These are phyloP conservation scores for Eriocheir sinensis DNA, from an alignment of 1,140 invertebrate species.

Conservation along the genomic window DNA sequence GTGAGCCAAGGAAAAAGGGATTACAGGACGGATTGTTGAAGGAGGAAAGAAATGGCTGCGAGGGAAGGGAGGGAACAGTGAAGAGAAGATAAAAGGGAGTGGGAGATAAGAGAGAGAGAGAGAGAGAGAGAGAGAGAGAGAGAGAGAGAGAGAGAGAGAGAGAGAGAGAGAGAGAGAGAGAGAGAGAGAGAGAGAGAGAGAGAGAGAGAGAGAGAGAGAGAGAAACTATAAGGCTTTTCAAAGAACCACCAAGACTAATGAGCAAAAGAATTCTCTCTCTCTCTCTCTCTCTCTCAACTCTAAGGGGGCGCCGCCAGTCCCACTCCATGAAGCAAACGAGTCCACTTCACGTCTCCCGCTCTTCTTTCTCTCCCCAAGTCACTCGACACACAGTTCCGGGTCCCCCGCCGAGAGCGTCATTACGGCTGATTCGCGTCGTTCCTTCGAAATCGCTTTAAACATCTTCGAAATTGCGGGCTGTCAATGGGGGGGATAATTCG, in stretches of 20 bases:
- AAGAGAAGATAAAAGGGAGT: neutral
- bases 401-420: neutral
- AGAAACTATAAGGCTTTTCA: too few relatives aligned
- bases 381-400: neutral
- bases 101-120: neutral
- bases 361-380: neutral
- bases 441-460: neutral
- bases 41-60: too few relatives aligned
- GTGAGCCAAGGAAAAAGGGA: neutral
- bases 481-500: neutral
- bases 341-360: too few relatives aligned
- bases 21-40: neutral
- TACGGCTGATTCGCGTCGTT: neutral
- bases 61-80: neutral
- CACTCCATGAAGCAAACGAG: too few relatives aligned
- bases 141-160: neutral
- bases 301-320: neutral
- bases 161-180: neutral
- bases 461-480: neutral
- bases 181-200: neutral
- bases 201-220: neutral
- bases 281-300: too few relatives aligned
- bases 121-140: neutral
- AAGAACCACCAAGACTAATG: too few relatives aligned
- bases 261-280: too few relatives aligned